Evolutionary conservation across 2,888 invertebrate species (phyloP).

Genomic region (Zhuqinia jingwanae): DNA sequence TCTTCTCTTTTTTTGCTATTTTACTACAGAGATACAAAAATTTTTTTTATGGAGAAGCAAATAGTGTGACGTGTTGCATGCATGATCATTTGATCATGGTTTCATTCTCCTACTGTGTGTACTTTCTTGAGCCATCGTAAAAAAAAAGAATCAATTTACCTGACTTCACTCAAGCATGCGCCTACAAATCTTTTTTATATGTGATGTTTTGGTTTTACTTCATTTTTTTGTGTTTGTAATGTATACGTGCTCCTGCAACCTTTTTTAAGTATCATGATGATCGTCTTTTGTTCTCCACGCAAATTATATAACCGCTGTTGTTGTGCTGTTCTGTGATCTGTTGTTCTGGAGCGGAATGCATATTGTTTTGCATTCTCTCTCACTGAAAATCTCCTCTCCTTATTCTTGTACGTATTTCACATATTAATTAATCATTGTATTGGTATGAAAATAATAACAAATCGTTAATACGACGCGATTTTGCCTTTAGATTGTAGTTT

Average conservation of each 20-base stretch:
- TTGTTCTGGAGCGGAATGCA: slow-evolving; percentile 55
- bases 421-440: slow-evolving; percentile 43
- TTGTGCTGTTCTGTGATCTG: slow-evolving; percentile 55
- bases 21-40: neutral
- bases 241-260: slow-evolving; percentile 27
- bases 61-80: slow-evolving; percentile 31
- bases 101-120: slow-evolving; percentile 22
- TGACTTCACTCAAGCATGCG: slow-evolving; percentile 57
- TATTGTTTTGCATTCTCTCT: slow-evolving; percentile 47
- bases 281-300: slow-evolving; percentile 47
- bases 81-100: neutral
- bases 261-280: slow-evolving; percentile 20
- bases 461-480: too few relatives aligned
- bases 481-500: too few relatives aligned
- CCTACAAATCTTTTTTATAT: slow-evolving; percentile 27
- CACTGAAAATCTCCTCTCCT: slow-evolving; percentile 29
- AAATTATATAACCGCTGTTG: slow-evolving; percentile 41
- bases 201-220: slow-evolving; percentile 15
- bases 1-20: neutral
- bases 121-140: slow-evolving; percentile 14
- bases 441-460: neutral
- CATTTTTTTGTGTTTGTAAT: slow-evolving; percentile 31
- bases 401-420: slow-evolving; percentile 62
- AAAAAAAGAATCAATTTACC: slow-evolving; percentile 8
- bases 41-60: neutral